Evolutionary conservation across 2,888 invertebrate genomes (phyloP), one percentile per base, ranked within the genome.

Genomic region (Thera obeliscata): DNA sequence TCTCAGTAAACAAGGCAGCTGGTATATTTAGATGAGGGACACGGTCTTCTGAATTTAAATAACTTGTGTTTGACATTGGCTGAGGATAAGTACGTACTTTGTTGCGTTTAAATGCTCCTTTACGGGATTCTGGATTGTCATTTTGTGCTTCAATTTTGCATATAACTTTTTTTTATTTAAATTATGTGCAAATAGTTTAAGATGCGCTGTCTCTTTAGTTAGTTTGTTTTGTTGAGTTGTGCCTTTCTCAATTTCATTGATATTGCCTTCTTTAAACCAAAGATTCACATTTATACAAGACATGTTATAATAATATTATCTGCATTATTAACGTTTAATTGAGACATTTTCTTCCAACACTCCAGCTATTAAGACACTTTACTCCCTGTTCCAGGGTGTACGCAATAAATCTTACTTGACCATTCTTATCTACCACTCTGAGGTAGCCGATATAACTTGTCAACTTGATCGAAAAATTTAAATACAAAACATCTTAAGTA

Each of bases 331-430:
- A 54, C 83, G 81, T 78, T 84, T 82, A 73, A 80, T 81, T 79
- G 81, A 81, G 85, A 86, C 84, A 83, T 83, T 82, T 82, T 83
- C 81, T 76, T 76, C 81, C 79, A 79, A 74, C 76, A 79, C 78
- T 81, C 78, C 82, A 80, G 81, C 81, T 73, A 78, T 80, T 80
- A 83, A 86, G 86, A 86, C 85, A 83, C 75, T 78, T 76, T 78
- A 77, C 64, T 69, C 70, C 62, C 54, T 57, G 64, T 79, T 76
- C 76, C 76, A 81, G 86, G 87, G 89, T 86, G 84, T 86, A 67
- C 43, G 87, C 84, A 85, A 93, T 93, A 93, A 93, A 92, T 93
- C 91, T 90, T 80, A 81, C 85, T 87, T 89, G 87, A 84, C 81
- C 84, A 80, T 75, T 79, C 82, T 92, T 91, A 92, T 92, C 92